A percentile compares a stretch with the other conserved stretches of the same genome.
These are phyloP conservation scores for Pituophis catenifer DNA, from an alignment of 2,113 vertebrate genomes.

Conservation along the genomic window DNA sequence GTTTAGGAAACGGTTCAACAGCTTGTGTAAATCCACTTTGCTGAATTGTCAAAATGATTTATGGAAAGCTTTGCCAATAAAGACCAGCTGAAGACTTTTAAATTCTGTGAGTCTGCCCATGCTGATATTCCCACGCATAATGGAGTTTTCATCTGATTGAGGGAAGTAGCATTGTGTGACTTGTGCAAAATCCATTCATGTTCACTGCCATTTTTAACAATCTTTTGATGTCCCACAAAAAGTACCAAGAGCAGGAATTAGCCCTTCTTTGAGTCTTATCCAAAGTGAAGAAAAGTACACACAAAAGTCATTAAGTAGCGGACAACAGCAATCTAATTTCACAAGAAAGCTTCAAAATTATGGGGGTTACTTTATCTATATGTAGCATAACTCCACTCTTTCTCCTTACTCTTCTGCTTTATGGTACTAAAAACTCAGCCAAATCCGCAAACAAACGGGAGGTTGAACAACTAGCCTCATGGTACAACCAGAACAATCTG, in stretches of 20 bases:
- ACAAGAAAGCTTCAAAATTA: not conserved
- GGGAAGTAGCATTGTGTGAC: no score
- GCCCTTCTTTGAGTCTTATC: not conserved
- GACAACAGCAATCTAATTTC: not conserved
- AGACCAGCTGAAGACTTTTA: slow-evolving; percentile 18
- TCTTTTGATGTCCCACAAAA: not conserved
- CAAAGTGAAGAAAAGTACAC: not conserved
- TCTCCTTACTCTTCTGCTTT: not conserved
- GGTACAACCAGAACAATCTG: no score
- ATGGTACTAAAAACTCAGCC: not conserved
- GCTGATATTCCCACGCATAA: not conserved
- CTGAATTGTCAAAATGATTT: not conserved
- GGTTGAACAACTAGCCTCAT: no score
- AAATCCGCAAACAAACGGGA: not conserved
- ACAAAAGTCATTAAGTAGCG: not conserved
- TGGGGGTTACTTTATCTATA: not conserved
- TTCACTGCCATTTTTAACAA: not conserved
- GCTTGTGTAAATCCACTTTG: slow-evolving; percentile 6
- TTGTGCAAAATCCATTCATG: not conserved
- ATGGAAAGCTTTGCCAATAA: not conserved
- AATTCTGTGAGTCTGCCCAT: slow-evolving; percentile 24
- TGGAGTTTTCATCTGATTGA: not conserved
- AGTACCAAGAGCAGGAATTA: not conserved
- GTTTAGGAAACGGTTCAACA: slow-evolving; percentile 31
- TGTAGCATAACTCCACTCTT: not conserved